These are phyloP conservation scores for Leptodirus hochenwartii DNA, from an alignment of 2,888 invertebrate species.

Conservation along the genomic window DNA sequence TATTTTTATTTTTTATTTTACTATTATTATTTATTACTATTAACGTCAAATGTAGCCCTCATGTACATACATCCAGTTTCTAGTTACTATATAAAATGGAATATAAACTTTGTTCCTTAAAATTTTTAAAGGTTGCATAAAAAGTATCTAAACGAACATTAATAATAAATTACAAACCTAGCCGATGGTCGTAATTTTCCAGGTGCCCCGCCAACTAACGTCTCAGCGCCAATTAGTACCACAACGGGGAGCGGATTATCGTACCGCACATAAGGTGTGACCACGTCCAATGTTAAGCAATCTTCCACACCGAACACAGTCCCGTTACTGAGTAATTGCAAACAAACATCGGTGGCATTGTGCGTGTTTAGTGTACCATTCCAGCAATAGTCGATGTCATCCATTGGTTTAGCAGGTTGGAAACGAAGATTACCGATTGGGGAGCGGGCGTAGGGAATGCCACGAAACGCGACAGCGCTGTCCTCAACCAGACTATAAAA, in stretches of 20 bases:
- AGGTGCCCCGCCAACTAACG: slow-evolving; percentile 59
- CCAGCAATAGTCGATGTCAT: slow-evolving; percentile 58
- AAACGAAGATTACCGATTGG: slow-evolving; percentile 52
- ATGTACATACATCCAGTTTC: no score
- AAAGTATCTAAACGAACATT: no score
- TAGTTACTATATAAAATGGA: no score
- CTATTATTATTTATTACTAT: no score
- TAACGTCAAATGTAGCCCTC: no score
- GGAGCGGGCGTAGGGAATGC: slow-evolving; percentile 64
- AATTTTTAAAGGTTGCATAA: no score
- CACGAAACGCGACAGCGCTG: slow-evolving; percentile 58
- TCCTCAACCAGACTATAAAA: no score
- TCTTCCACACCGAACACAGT: slow-evolving; percentile 54
- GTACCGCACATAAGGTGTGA: slow-evolving; percentile 65
- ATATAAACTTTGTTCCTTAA: no score
- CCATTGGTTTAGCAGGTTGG: slow-evolving; percentile 45
- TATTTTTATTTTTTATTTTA: no score
- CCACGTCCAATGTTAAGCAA: slow-evolving; percentile 66
- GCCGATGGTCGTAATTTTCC: slow-evolving; percentile 56
- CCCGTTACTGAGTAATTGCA: slow-evolving; percentile 50
- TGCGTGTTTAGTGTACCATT: slow-evolving; percentile 52
- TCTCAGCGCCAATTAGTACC: slow-evolving; percentile 63
- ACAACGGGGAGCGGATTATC: slow-evolving; percentile 66
- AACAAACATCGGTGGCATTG: slow-evolving; percentile 45
- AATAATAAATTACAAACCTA: slow-evolving; percentile 52